Evolutionary conservation across 1,140 invertebrate genomes (phyloP), one percentile per base, ranked within the genome.

Genomic region (Hyles vespertilio): DNA sequence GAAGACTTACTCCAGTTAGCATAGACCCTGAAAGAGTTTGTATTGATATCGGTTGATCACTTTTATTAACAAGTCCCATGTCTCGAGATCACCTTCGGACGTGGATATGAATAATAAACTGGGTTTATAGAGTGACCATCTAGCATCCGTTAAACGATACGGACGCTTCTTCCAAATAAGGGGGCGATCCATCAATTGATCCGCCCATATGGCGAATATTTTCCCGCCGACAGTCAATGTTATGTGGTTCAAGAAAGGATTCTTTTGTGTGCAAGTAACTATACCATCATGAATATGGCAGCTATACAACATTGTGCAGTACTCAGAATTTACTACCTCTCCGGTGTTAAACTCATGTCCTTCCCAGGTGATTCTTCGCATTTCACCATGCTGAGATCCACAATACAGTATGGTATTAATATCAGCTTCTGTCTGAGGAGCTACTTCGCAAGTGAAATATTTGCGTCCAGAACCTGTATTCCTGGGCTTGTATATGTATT

Each of bases 231-330:
- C 77, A 11, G 86, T 85, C 36, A 92, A 76, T 46, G 92, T 89
- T 3, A 92, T 61, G 51, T 91, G 77, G 5, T 77, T 71, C 8
- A 91, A 78, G 59, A 91, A 90, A 5, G 87, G 89, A 67, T 93
- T 93, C 74, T 91, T 90, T 36, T 90, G 72, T 3, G 90, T 72
- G 32, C 90, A 80, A 1, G 89, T 87, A 10, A 95, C 74, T 3
- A 93, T 91, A 0, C 94, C 94, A 70, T 95, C 93, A 69, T 95
- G 94, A 53, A 93, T 90, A 59, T 72, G 81, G 63, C 89, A 89
- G 59, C 81, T 71, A 69, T 79, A 89, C 34, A 81, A 56, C 74
- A 90, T 87, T 59, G 84, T 85, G 40, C 79, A 82, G 49, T 79
- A 79, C 79, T 93, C 91, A 5, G 81, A 89, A 69, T 92, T 92